phyloP scores from a whole-genome alignment of 2,113 vertebrate genomes.

The Marmota flaviventris region DNA sequence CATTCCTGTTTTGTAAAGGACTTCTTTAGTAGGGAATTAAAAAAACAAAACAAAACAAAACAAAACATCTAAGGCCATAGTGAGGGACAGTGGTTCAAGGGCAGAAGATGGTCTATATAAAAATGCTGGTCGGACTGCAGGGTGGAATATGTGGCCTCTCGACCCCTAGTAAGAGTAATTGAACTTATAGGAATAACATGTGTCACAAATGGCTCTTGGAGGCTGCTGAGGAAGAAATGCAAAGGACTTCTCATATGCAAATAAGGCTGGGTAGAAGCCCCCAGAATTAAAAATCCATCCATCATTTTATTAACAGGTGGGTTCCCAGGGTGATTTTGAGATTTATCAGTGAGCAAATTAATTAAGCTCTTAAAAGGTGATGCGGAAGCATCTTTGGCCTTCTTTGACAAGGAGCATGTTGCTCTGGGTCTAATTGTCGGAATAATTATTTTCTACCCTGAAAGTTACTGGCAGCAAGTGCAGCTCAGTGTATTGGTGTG shows the following conservation, averaged over 20 bases:
- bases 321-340: slow-evolving; percentile 14
- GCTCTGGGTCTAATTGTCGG: slow-evolving; percentile 81
- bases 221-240: not conserved
- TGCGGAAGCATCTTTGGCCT: slow-evolving; percentile 49
- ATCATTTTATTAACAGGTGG: slow-evolving; percentile 78
- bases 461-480: slow-evolving; percentile 82
- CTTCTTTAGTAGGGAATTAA: not conserved
- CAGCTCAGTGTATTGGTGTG: slow-evolving; percentile 59
- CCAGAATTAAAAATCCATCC: not conserved
- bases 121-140: not conserved
- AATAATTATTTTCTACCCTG: slow-evolving; percentile 84
- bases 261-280: not conserved
- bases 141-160: not conserved
- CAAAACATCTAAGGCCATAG: not conserved
- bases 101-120: not conserved
- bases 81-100: not conserved
- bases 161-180: not conserved
- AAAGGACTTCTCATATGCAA: slow-evolving; percentile 64
- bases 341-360: slow-evolving; percentile 71
- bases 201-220: not conserved
- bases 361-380: slow-evolving; percentile 76
- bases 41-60: not conserved
- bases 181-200: not conserved
- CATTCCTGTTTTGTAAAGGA: not conserved
- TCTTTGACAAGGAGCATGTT: slow-evolving; percentile 58